phyloP scores from a whole-genome alignment of 2,888 invertebrate genomes.

The Thymelicus lineola region DNA sequence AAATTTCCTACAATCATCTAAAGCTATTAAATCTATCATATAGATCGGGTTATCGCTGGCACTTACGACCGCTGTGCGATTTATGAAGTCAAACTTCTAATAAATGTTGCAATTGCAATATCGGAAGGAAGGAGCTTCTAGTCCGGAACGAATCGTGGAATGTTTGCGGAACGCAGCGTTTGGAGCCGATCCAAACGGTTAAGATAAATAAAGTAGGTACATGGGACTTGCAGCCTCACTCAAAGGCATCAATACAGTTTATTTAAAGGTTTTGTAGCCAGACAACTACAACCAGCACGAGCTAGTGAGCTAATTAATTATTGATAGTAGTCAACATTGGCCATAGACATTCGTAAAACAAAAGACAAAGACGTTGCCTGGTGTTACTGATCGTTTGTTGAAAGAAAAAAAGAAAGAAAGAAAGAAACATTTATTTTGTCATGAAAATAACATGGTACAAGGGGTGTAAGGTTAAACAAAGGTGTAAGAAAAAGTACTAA shows the following conservation, averaged over 20 bases:
- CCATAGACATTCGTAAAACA: too few relatives aligned
- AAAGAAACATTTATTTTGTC: too few relatives aligned
- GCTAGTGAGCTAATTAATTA: too few relatives aligned
- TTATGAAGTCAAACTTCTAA: conserved; percentile 41
- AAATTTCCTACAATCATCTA: conserved; percentile 7
- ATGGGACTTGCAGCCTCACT: conserved; percentile 10
- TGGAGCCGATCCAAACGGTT: conserved; percentile 25
- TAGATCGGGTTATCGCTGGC: conserved; percentile 26
- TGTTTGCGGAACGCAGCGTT: conserved; percentile 28
- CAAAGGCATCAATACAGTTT: background rate
- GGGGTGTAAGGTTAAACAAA: too few relatives aligned
- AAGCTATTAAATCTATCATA: conserved; percentile 15
- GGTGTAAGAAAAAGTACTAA: too few relatives aligned
- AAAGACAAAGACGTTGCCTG: too few relatives aligned
- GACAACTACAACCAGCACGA: too few relatives aligned
- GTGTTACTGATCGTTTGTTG: too few relatives aligned
- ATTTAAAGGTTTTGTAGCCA: background rate
- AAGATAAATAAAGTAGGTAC: conserved; percentile 27
- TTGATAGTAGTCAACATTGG: too few relatives aligned
- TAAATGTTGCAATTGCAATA: conserved; percentile 46
- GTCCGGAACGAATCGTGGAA: conserved; percentile 41
- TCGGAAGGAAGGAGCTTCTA: conserved; percentile 42
- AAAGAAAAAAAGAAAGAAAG: too few relatives aligned
- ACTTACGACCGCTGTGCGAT: conserved; percentile 25
- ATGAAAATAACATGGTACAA: too few relatives aligned